Base-by-base conservation (phyloP, 1,140 invertebrate species). In the fruit fly (Drosophila melanogaster) region DNA sequence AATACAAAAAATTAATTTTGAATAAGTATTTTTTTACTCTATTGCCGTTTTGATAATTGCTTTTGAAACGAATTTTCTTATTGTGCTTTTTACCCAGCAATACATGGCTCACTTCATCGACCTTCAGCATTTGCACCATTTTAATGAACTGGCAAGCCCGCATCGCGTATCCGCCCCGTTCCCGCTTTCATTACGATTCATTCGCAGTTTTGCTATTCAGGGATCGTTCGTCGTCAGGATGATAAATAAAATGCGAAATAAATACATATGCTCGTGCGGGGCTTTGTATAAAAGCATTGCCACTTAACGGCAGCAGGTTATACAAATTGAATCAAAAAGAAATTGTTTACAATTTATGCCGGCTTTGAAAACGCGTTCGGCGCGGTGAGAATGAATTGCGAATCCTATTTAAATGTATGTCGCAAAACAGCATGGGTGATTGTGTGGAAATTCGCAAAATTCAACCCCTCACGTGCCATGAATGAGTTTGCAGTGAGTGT, bases 381-480 rank as follows among this genome's bases (percentile, higher is more conserved):
- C 10, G 35, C 38, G 37, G n/a, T 43, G 37, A 65, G 44, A 81
- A 81, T 78, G 51, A 77, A 87, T 70, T 78, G 71, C 79, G 51
- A 70, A 73, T 46, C 44, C 54, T 57, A 50, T 62, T 73, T 59
- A 81, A 69, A 61, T 61, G 51, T 53, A 61, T 64, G 62, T 51
- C 43, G 22, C 37, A 43, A 1, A 19, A 1, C 59, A 7, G 41
- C 26, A 33, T 56, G 64, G 47, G 65, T 57, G 67, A 47, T 69
- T 67, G 57, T 86, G 66, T 61, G 72, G 74, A 81, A 74, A 86
- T 83, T 79, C 60, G 84, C 73, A 75, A 84, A 64, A 79, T 72
- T 87, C 77, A 83, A 64, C 72, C 84, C 73, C 77, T 89, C 84
- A 89, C 84, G 84, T 89, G 84, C 84, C 79, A 80, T 26, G 54